Percentiles rank a stretch among this genome's conserved stretches.
Conservation (phyloP, 2,888 invertebrate species). For the Endomychus coccineus region DNA sequence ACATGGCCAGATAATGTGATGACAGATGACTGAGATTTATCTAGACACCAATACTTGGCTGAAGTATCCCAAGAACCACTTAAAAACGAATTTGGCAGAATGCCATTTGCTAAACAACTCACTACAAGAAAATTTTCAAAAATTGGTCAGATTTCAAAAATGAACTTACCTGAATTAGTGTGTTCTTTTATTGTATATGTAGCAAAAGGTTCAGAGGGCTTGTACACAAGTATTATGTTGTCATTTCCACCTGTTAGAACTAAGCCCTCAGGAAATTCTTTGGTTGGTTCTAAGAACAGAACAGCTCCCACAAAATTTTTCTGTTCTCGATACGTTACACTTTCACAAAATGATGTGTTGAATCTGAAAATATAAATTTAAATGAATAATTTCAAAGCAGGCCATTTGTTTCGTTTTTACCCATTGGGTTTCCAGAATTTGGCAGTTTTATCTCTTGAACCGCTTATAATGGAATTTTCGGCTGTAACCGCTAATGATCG, state of each 20-base stretch:
- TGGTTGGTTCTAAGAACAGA: conserved; percentile 64
- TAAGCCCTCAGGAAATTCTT: conserved; percentile 64
- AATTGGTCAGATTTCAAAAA: background rate
- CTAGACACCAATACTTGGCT: conserved; percentile 73
- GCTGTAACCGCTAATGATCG: conserved; percentile 61
- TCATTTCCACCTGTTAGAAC: conserved; percentile 89
- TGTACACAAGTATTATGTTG: conserved; percentile 71
- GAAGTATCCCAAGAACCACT: conserved; percentile 93
- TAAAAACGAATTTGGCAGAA: conserved; percentile 51
- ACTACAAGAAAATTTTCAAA: no score
- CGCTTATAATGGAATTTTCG: conserved; percentile 72
- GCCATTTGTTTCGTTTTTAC: no score
- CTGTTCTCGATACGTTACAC: conserved; percentile 69
- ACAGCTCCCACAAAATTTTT: conserved; percentile 80
- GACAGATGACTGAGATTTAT: conserved; percentile 44
- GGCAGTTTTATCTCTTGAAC: conserved; percentile 81
- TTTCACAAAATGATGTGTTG: conserved; percentile 57
- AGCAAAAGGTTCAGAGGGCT: conserved; percentile 60
- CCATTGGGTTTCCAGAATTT: conserved; percentile 78
- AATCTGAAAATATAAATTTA: conserved; percentile 38
- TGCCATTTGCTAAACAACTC: conserved; percentile 46
- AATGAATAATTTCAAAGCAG: conserved; percentile 12
- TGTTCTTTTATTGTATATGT: conserved; percentile 69
- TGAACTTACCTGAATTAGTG: conserved; percentile 56
- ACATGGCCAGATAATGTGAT: conserved; percentile 62